Evolutionary conservation across 2,888 invertebrate species (phyloP).

Genomic region (Oxystoma pomonae): DNA sequence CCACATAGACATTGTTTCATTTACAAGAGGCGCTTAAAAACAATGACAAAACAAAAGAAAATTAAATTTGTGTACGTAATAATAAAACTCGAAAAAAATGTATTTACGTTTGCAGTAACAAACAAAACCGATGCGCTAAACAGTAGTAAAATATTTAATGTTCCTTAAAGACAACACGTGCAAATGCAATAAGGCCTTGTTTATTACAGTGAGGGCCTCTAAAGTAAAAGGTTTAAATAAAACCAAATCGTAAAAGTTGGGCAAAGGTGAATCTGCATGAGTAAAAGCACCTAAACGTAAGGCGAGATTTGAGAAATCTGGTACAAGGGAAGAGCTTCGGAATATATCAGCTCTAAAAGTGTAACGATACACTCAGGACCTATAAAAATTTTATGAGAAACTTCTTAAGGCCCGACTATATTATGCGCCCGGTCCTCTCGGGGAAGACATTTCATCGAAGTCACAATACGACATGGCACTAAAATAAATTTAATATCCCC

Average conservation of each 20-base stretch:
- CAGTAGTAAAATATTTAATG: conserved; percentile 2
- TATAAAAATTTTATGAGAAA: conserved; percentile 20
- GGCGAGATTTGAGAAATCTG: conserved; percentile 17
- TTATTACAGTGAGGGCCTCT: neutral
- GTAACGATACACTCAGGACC: conserved; percentile 16
- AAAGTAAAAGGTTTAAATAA: conserved; percentile 1
- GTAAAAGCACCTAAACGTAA: conserved; percentile 16
- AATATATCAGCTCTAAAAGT: conserved; percentile 21
- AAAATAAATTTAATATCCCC: neutral
- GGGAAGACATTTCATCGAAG: neutral
- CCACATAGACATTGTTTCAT: too few species aligned
- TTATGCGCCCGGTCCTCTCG: conserved; percentile 6
- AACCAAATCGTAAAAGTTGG: conserved; percentile 12
- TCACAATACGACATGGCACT: neutral
- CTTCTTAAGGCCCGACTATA: conserved; percentile 18
- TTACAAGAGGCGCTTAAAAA: too few species aligned
- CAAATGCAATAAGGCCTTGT: neutral
- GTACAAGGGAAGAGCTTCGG: conserved; percentile 10
- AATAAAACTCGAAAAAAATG: neutral
- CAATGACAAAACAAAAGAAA: too few species aligned
- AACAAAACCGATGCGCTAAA: neutral
- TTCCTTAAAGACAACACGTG: neutral
- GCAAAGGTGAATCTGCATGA: conserved; percentile 16
- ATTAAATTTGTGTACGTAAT: too few species aligned
- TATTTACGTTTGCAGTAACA: neutral